Evolutionary conservation across 2,888 invertebrate species (phyloP), one percentile per base, ranked within the genome.

Genomic region (Orchestes rusci): DNA sequence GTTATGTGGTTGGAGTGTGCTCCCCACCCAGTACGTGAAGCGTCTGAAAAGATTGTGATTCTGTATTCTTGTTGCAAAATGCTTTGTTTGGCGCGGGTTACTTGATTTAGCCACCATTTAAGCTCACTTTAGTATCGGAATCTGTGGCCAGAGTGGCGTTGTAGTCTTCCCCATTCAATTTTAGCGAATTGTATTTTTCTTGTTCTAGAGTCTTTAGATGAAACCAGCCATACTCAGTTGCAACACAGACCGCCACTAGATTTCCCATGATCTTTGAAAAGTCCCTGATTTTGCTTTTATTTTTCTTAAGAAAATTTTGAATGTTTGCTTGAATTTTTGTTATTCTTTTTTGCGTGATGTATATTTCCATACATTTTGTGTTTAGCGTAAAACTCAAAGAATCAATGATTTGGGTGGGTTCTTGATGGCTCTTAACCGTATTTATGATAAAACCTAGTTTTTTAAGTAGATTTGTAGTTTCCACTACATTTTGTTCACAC

Each of bases 201-300:
- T 48, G 27, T 36, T 53, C 54, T 28, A 54, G 37, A 3, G 15
- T 16, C 38, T 55, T 55, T 3, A 41, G 39, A 28, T 54, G 38
- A 4, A 53, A 8, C 47, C 52, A 42, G 0, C 56, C 52, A 50
- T 58, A 60, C 16, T 45, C 43, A 3, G 55, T 39, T 1, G 57
- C 57, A 23, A 10, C 55, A 58, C 57, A 59, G 4, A 45, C 43
- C 4, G 58, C 50, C 2, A 51, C 52, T 42, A 55, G 51, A 4
- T 8, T 30, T 4, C 12, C 12, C 5, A 30, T 12, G 30, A 30
- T 10, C 30, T 30, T 8, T n/a, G 10, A 30, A 13, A 30, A 30
- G 4, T 34, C 18, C 17, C 34, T 16, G 4, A 34, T 34, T 34
- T 34, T 34, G 16, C 10, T 16, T 16, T n/a, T 33, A 15, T 4